Evolutionary conservation across 2,888 invertebrate species (phyloP), one percentile per base, ranked within the genome.

Genomic region (Catocala fraxini): DNA sequence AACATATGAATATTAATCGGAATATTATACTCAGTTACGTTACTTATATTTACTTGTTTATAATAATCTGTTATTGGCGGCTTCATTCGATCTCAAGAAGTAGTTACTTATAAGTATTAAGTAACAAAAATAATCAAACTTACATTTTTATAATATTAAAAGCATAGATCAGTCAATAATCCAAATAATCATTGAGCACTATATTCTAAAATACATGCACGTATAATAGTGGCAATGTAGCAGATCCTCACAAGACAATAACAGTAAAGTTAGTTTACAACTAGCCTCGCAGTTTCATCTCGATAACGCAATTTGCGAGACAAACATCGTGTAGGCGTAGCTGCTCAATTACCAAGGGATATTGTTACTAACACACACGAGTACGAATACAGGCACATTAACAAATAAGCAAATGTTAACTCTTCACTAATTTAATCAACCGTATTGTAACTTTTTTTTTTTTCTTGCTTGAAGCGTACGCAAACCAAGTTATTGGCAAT

Each of bases 291-390:
- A 74, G 79, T 81, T 82, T 68, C 77, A 83, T 82, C 82, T 83
- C 72, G 80, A 83, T 88, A 83, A 81, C 77, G 56, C 75, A 82
- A 81, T 85, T 85, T 83, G 79, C 76, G 65, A 75, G 73, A 76
- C 80, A 80, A 77, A 80, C 79, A 79, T 77, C 64, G 64, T 58
- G 73, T 73, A 76, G 67, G 75, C 80, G 75, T 79, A 67, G 63
- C 63, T 53, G 70, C 75, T 81, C 79, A 79, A 84, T 85, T 83
- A 83, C 73, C 42, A 54, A 63, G 63, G 48, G 56, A 69, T 69
- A 70, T 70, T 69, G 71, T 73, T 66, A 47, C 59, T 53, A 49
- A 59, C 34, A 46, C 56, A 59, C 9, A 39, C 1, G 35, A 25
- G 25, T 25, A 25, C 25, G 25, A 25, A 25, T 55, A 57, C 57